These are phyloP conservation scores for Homarus gammarus DNA, from an alignment of 2,888 invertebrate species.

Conservation along the genomic window DNA sequence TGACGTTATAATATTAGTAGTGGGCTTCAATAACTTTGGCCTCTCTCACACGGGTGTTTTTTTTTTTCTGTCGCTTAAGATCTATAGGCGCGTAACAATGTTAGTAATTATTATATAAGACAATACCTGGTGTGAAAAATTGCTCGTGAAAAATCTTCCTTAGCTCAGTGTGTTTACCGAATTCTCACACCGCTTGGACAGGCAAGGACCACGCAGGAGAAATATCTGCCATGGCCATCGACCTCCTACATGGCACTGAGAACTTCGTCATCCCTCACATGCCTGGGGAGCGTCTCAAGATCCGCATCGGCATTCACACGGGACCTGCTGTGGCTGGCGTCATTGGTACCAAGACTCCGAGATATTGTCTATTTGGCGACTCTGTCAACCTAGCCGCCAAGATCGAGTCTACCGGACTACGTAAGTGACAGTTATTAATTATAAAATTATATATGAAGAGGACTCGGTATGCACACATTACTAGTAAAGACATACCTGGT, in stretches of 20 bases:
- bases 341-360: constrained; percentile 62
- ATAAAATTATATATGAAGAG: no score
- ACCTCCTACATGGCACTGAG: constrained; percentile 88
- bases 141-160: no score
- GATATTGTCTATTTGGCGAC: constrained; percentile 69
- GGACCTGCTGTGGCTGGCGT: constrained; percentile 70
- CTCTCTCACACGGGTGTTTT: no score
- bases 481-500: no score
- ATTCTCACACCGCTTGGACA: constrained; percentile 79
- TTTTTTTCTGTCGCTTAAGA: no score
- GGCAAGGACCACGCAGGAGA: constrained; percentile 90
- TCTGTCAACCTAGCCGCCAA: constrained; percentile 65
- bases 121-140: no score
- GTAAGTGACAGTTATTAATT: neutral
- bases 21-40: no score
- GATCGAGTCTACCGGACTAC: constrained; percentile 63
- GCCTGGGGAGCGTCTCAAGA: constrained; percentile 86
- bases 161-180: no score
- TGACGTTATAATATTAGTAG: no score
- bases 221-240: constrained; percentile 92
- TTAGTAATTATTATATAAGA: no score
- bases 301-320: constrained; percentile 79
- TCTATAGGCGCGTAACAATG: no score
- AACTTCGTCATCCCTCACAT: constrained; percentile 88
- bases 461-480: no score